Evolutionary conservation across 2,888 invertebrate genomes (phyloP).

Genomic region (Fissipunctia ypsillon): DNA sequence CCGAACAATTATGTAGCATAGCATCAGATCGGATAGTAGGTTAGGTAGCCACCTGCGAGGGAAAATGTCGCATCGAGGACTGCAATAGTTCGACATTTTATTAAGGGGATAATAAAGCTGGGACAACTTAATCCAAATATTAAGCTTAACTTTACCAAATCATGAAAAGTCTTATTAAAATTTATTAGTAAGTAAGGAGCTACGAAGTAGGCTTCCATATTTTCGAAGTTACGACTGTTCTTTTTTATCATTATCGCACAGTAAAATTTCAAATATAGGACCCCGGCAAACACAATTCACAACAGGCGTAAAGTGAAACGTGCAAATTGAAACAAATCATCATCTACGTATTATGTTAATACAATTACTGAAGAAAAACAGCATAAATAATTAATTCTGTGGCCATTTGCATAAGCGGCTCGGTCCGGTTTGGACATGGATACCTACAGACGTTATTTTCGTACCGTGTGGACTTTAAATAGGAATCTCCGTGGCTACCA

Average conservation of each 20-base stretch:
- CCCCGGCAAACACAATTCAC: not conserved
- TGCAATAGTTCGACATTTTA: constrained; percentile 4
- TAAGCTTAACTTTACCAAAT: not conserved
- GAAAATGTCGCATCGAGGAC: not conserved
- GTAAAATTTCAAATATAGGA: not conserved
- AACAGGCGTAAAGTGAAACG: not conserved
- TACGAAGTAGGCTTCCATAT: not conserved
- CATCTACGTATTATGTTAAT: constrained; percentile 31
- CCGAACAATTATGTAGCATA: not conserved
- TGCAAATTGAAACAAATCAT: constrained; percentile 37
- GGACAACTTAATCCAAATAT: not conserved
- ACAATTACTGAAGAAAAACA: constrained; percentile 34
- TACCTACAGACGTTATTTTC: constrained; percentile 39
- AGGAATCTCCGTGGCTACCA: not conserved
- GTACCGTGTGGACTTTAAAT: constrained; percentile 11
- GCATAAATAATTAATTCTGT: constrained; percentile 48
- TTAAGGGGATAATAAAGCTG: not conserved
- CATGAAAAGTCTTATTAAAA: not conserved
- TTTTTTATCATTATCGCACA: not conserved
- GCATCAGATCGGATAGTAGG: not conserved
- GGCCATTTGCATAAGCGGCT: constrained; percentile 51
- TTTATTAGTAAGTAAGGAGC: no score
- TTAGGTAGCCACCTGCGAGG: not conserved
- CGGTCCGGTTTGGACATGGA: not conserved
- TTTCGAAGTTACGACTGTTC: not conserved